Percentiles rank a stretch among this genome's conserved stretches.
These are phyloP conservation scores for Cataglyphis rosenhaueri DNA, from an alignment of 2,888 invertebrate species.

Conservation along the genomic window DNA sequence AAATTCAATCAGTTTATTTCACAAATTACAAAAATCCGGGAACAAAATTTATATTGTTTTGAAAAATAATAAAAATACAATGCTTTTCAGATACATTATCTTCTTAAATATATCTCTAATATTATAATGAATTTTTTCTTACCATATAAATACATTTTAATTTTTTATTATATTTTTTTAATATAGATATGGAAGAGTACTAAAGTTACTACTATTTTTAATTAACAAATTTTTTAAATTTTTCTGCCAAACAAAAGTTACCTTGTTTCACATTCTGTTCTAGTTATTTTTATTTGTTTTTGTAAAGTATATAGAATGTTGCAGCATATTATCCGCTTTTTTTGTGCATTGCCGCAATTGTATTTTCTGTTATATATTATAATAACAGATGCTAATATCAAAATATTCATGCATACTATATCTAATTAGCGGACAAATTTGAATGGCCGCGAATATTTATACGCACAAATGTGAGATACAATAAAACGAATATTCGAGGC, in stretches of 20 bases:
- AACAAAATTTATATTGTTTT: neutral
- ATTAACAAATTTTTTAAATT: neutral
- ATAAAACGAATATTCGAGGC: conserved; percentile 63
- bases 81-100: neutral
- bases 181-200: neutral
- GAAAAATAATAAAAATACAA: neutral
- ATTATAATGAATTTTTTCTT: neutral
- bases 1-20: conserved; percentile 3
- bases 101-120: neutral
- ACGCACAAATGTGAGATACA: conserved; percentile 32
- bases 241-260: neutral
- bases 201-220: neutral
- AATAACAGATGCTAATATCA: conserved; percentile 4
- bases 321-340: neutral
- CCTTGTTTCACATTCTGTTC: neutral
- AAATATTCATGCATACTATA: conserved; percentile 17
- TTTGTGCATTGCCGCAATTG: neutral
- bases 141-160: neutral
- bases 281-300: conserved; percentile 9
- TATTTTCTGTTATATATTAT: neutral
- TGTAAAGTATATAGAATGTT: neutral
- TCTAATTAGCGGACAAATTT: conserved; percentile 39
- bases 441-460: conserved; percentile 27
- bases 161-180: neutral
- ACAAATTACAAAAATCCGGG: neutral